Conservation (phyloP, 2,113 vertebrate species). For the Terrapene triunguis region DNA sequence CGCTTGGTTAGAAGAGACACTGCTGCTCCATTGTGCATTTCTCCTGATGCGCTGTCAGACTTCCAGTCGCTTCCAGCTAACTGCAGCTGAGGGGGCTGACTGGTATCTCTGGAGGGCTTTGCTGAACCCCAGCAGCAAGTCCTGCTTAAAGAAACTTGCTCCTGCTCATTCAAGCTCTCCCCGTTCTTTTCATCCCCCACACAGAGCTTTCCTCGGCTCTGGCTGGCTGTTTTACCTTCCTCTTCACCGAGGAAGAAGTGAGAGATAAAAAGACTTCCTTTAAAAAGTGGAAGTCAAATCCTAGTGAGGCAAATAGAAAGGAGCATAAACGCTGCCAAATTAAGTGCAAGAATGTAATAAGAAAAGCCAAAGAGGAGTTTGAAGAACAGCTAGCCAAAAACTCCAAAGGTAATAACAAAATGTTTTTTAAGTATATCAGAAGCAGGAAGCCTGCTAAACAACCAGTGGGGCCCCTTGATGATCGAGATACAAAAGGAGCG, state of each 20-base stretch:
- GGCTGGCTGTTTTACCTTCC: background rate
- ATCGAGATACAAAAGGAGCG: too few relatives aligned
- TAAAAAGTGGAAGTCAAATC: too few relatives aligned
- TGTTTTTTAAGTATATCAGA: too few relatives aligned
- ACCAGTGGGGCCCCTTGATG: too few relatives aligned
- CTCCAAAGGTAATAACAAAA: too few relatives aligned
- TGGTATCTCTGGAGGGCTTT: background rate
- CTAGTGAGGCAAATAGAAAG: too few relatives aligned
- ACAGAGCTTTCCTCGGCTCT: background rate
- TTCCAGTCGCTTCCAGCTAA: background rate
- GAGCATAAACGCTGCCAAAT: too few relatives aligned
- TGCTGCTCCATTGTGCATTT: background rate
- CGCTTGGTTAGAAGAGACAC: background rate
- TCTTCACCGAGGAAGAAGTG: background rate
- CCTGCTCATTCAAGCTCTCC: background rate
- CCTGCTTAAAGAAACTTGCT: background rate
- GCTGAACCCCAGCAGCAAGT: background rate
- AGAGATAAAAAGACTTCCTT: too few relatives aligned
- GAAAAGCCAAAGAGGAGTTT: too few relatives aligned
- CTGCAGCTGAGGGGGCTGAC: background rate
- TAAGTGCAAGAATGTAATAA: too few relatives aligned
- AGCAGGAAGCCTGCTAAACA: too few relatives aligned
- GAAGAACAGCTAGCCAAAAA: too few relatives aligned
- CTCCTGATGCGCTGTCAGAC: background rate
- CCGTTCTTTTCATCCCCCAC: background rate